Conservation (phyloP, 2,888 invertebrate species). For the Arrhopalites spinosus region DNA sequence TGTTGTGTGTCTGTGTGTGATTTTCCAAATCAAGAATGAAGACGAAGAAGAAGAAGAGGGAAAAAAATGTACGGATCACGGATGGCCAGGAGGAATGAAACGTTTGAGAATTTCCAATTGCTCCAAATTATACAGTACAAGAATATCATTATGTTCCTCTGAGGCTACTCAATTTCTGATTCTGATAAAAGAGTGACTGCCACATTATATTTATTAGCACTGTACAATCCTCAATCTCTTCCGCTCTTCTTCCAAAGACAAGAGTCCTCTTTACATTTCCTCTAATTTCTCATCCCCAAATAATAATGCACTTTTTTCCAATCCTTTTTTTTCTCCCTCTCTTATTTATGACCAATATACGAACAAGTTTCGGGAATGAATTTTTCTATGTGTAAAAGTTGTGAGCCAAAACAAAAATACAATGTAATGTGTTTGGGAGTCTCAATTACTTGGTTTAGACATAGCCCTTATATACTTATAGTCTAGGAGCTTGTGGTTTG, state of each 20-base stretch:
- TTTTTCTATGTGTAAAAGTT: too few species aligned
- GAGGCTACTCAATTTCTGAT: slow-evolving; percentile 47
- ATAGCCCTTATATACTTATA: too few species aligned
- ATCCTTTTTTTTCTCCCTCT: too few species aligned
- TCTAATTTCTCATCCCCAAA: neutral
- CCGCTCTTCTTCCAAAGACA: neutral
- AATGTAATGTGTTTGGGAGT: too few species aligned
- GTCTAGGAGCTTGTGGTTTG: too few species aligned
- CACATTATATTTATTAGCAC: slow-evolving; percentile 37
- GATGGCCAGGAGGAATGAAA: slow-evolving; percentile 46
- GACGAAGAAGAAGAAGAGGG: too few species aligned
- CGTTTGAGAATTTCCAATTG: slow-evolving; percentile 51
- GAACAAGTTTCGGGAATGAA: too few species aligned
- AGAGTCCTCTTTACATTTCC: neutral
- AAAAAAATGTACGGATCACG: slow-evolving; percentile 37
- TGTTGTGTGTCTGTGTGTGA: slow-evolving; percentile 30
- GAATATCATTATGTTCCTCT: slow-evolving; percentile 47
- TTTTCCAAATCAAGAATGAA: slow-evolving; percentile 32
- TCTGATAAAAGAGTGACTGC: slow-evolving; percentile 37
- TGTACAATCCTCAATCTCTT: neutral
- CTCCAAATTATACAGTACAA: slow-evolving; percentile 48
- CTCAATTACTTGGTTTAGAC: too few species aligned
- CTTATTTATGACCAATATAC: too few species aligned
- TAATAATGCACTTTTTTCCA: too few species aligned
- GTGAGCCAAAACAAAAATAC: too few species aligned